phyloP scores from a whole-genome alignment of 2,888 invertebrate genomes.

The Caenorhabditis uteleia region DNA sequence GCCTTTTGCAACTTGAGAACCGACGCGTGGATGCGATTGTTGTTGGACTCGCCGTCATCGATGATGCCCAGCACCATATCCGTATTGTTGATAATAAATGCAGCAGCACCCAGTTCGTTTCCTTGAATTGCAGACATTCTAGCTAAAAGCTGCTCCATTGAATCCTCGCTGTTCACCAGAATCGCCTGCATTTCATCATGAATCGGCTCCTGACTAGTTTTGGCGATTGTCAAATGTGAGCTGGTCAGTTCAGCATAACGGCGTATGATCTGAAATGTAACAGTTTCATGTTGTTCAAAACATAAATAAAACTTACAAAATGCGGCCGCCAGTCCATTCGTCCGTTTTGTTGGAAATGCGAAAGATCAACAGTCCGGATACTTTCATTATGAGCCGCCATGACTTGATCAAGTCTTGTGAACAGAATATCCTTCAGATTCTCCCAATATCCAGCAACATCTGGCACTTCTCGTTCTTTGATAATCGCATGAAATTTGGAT shows the following conservation, averaged over 20 bases:
- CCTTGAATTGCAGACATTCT: constrained; percentile 71
- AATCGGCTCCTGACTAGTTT: constrained; percentile 60
- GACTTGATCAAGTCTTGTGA: constrained; percentile 86
- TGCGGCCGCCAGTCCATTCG: constrained; percentile 82
- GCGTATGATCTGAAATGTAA: too few species aligned
- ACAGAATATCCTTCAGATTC: constrained; percentile 81
- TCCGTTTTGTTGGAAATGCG: constrained; percentile 45
- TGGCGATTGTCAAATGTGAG: constrained; percentile 81
- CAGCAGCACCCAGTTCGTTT: constrained; percentile 87
- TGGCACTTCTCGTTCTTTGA: constrained; percentile 59
- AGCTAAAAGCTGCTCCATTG: constrained; percentile 79
- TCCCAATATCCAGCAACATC: constrained; percentile 81
- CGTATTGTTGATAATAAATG: constrained; percentile 98
- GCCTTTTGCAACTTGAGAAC: constrained; percentile 88
- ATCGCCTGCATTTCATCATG: constrained; percentile 79
- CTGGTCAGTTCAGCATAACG: constrained; percentile 98
- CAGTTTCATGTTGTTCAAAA: too few species aligned
- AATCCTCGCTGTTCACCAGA: constrained; percentile 83
- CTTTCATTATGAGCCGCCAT: constrained; percentile 88
- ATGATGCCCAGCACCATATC: constrained; percentile 88
- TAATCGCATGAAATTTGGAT: constrained; percentile 59
- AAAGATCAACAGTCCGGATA: constrained; percentile 49
- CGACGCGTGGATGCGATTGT: constrained; percentile 92
- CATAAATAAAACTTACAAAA: too few species aligned
- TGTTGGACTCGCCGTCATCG: constrained; percentile 81